Percentiles rank a stretch among this genome's conserved stretches.
phyloP scores from a whole-genome alignment of 1,140 invertebrate species.

The Conus ventricosus region DNA sequence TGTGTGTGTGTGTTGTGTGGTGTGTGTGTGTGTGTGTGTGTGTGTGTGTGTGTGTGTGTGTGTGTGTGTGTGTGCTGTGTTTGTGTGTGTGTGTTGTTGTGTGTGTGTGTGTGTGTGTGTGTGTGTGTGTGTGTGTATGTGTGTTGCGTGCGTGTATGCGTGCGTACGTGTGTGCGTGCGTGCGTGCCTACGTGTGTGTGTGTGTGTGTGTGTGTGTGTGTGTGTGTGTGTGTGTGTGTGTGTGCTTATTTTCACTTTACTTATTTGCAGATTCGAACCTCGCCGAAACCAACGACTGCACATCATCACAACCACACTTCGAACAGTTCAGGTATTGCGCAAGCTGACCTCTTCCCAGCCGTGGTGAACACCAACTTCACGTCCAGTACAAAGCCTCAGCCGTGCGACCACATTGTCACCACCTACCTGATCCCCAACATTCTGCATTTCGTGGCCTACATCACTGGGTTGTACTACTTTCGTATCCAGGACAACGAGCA shows the following conservation, averaged over 20 bases:
- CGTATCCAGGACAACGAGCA: constrained; percentile 90
- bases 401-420: constrained; percentile 77
- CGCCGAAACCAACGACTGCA: constrained; percentile 43
- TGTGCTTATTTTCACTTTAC: not conserved
- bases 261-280: constrained; percentile 19
- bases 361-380: too few relatives aligned
- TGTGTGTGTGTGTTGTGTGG: too few relatives aligned
- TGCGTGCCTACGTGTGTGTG: too few relatives aligned
- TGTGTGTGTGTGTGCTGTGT: not conserved
- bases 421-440: constrained; percentile 87
- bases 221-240: not conserved
- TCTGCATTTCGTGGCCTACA: constrained; percentile 85
- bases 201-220: not conserved
- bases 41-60: not conserved
- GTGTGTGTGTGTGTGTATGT: constrained; percentile 14
- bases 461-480: constrained; percentile 87
- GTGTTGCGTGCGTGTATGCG: not conserved
- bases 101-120: constrained; percentile 1
- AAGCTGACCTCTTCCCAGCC: not conserved
- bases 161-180: too few relatives aligned
- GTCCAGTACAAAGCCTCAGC: constrained; percentile 27
- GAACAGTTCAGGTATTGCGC: constrained; percentile 29
- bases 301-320: constrained; percentile 24
- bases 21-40: constrained; percentile 3
- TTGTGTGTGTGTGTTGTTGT: constrained; percentile 1